phyloP scores from a whole-genome alignment of 2,888 invertebrate species.

The Oeneis ivallda region DNA sequence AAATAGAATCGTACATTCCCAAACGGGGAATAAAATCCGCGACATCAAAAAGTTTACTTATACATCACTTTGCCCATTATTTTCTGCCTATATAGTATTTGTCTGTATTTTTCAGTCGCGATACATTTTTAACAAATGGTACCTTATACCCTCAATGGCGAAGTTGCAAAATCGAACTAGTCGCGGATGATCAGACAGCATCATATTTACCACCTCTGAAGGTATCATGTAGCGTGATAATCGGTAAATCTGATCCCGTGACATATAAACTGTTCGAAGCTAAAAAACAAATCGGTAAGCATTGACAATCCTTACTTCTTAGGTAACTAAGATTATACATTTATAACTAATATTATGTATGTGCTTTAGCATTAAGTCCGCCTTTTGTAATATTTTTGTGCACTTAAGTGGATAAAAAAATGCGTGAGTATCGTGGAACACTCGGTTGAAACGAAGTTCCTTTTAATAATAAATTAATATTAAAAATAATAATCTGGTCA shows the following conservation, averaged over 20 bases:
- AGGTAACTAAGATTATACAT: too few species aligned
- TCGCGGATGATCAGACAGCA: constrained; percentile 59
- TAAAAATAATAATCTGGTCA: too few species aligned
- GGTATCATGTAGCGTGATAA: constrained; percentile 78
- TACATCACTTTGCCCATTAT: too few species aligned
- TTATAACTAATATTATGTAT: background rate
- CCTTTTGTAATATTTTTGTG: too few species aligned
- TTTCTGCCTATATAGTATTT: background rate
- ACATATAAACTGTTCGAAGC: constrained; percentile 50
- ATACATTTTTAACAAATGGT: constrained; percentile 51
- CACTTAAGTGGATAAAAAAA: too few species aligned
- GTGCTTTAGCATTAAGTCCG: too few species aligned
- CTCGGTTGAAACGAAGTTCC: too few species aligned
- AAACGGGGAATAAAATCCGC: too few species aligned
- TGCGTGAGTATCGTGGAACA: too few species aligned
- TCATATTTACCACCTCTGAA: constrained; percentile 78
- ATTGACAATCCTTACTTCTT: background rate
- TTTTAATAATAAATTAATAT: too few species aligned
- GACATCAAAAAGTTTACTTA: too few species aligned
- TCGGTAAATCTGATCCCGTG: constrained; percentile 43
- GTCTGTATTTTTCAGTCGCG: constrained; percentile 52
- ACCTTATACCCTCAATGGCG: constrained; percentile 66
- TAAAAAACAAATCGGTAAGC: constrained; percentile 35
- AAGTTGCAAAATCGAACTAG: constrained; percentile 52
- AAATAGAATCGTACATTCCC: too few species aligned